Evolutionary conservation across 2,888 invertebrate species (phyloP).

Genomic region (Eilema griseolum): DNA sequence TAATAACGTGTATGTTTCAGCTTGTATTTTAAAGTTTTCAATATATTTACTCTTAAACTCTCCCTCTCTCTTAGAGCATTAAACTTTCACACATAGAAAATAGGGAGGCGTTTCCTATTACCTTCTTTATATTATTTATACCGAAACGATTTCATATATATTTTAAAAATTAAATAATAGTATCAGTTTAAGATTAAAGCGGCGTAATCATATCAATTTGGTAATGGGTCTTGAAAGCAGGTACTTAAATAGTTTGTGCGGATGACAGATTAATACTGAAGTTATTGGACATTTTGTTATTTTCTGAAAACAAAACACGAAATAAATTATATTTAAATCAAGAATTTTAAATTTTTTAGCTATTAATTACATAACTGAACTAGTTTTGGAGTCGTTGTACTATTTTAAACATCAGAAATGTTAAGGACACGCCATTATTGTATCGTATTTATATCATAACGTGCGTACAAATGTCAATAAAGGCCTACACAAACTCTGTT

Average conservation of each 20-base stretch:
- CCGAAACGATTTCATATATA: not conserved
- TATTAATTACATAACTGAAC: not conserved
- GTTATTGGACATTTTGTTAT: not conserved
- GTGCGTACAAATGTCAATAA: constrained; percentile 49
- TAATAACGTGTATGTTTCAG: not conserved
- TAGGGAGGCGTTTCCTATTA: not conserved
- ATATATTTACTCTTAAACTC: not conserved
- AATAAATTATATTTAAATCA: too few relatives aligned
- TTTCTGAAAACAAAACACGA: too few relatives aligned
- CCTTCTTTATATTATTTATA: not conserved
- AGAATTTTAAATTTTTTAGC: too few relatives aligned
- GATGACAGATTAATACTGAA: not conserved
- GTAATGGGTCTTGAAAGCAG: constrained; percentile 25
- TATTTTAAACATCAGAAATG: constrained; percentile 21
- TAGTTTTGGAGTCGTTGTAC: not conserved
- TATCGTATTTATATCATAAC: constrained; percentile 36
- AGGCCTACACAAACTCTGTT: constrained; percentile 47
- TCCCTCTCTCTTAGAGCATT: not conserved
- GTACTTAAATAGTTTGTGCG: constrained; percentile 37
- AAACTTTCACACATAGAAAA: too few relatives aligned
- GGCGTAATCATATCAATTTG: constrained; percentile 25
- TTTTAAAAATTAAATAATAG: not conserved
- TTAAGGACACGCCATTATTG: constrained; percentile 35
- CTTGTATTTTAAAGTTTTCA: not conserved
- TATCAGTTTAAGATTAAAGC: not conserved